Percentiles rank a stretch among this genome's conserved stretches.
Conservation (phyloP, 2,797 vertebrate genomes). For the Adelosebastes latens region DNA sequence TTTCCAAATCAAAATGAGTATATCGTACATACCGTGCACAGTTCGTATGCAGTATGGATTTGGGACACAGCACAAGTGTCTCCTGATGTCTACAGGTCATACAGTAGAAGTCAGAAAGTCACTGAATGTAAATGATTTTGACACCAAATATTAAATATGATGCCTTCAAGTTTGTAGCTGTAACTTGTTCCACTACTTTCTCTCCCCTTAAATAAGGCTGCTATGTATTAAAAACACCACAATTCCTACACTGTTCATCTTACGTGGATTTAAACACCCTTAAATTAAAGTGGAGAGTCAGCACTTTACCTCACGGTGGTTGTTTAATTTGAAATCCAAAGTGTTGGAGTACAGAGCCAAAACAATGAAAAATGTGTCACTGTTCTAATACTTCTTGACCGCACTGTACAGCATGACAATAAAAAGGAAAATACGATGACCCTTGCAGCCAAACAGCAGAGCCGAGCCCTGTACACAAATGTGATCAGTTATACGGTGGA, state of each 20-base stretch:
- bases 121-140: neutral
- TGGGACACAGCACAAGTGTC: neutral
- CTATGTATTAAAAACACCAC: neutral
- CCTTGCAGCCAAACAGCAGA: conserved; percentile 14
- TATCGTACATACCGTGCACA: neutral
- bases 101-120: neutral
- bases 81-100: neutral
- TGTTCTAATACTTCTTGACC: conserved; percentile 21
- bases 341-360: conserved; percentile 1
- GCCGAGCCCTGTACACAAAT: conserved; percentile 26
- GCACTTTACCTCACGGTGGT: conserved; percentile 16
- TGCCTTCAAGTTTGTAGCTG: neutral
- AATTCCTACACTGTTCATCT: conserved; percentile 1
- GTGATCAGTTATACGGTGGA: conserved; percentile 32
- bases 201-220: no score
- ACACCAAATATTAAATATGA: conserved; percentile 2
- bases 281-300: conserved; percentile 24
- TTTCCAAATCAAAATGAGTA: neutral
- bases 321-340: conserved; percentile 37
- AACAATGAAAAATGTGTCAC: conserved; percentile 34
- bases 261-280: conserved; percentile 16
- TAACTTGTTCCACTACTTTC: neutral
- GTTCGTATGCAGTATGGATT: neutral
- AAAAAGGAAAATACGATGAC: conserved; percentile 37
- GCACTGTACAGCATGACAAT: neutral